Conservation (phyloP, 2,113 vertebrate species). For the Nanorana parkeri region DNA sequence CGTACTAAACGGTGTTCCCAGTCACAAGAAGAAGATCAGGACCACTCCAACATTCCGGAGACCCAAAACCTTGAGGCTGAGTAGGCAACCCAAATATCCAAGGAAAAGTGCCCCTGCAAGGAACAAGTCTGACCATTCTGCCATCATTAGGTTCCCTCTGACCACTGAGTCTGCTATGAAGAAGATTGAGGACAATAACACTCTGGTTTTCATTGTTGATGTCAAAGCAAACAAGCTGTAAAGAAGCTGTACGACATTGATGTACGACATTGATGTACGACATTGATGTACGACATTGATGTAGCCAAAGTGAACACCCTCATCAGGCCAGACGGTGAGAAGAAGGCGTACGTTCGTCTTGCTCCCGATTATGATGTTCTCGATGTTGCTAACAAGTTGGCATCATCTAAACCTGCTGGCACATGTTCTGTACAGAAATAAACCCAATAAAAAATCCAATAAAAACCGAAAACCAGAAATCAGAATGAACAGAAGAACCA, state of each 20-base stretch:
- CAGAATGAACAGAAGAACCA: too few species aligned
- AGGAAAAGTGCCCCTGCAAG: constrained; percentile 94
- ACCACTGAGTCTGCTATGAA: constrained; percentile 98
- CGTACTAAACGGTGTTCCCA: constrained; percentile 95
- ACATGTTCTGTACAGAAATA: constrained; percentile 72
- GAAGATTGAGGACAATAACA: constrained; percentile 99
- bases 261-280: too few species aligned
- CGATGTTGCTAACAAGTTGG: constrained; percentile 99
- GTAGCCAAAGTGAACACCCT: constrained; percentile 97
- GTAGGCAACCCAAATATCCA: constrained; percentile 93
- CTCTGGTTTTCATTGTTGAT: constrained; percentile 95
- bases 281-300: too few species aligned
- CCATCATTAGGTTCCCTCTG: constrained; percentile 98
- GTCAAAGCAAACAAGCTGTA: constrained; percentile 96
- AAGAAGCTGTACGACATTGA: constrained; percentile 99
- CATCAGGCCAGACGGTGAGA: constrained; percentile 97
- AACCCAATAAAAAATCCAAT: neutral
- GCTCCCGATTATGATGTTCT: constrained; percentile 96
- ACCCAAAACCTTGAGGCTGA: constrained; percentile 90
- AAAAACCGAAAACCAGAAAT: too few species aligned
- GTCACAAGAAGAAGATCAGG: constrained; percentile 94
- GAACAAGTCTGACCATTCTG: constrained; percentile 98
- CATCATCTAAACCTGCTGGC: constrained; percentile 89
- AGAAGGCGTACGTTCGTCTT: constrained; percentile 96
- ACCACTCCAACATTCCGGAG: constrained; percentile 93